These are phyloP conservation scores for Gymnarchus niloticus DNA, from an alignment of 2,113 vertebrate species.

Conservation along the genomic window DNA sequence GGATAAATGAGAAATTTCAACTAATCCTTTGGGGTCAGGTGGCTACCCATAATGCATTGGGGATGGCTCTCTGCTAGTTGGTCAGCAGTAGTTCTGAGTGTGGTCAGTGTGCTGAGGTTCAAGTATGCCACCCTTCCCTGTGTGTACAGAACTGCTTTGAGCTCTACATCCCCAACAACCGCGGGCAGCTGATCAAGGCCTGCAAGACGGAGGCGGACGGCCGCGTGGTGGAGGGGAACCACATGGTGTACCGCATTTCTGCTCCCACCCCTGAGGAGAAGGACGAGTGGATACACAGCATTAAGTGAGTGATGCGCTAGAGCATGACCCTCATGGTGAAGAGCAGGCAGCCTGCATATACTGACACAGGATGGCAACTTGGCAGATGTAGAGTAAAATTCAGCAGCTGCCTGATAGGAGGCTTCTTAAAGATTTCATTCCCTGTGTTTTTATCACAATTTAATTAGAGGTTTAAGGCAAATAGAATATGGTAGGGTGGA, in stretches of 20 bases:
- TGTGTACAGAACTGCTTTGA: constrained; percentile 81
- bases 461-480: not conserved
- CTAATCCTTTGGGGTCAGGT: not conserved
- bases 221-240: constrained; percentile 85
- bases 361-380: constrained; percentile 22
- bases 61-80: not conserved
- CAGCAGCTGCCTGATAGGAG: not conserved
- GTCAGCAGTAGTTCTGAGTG: not conserved
- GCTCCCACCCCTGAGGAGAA: constrained; percentile 90
- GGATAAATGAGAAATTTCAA: not conserved
- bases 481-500: not conserved
- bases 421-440: not conserved
- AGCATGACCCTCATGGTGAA: no score
- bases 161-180: constrained; percentile 88
- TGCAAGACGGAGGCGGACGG: constrained; percentile 89
- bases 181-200: constrained; percentile 86
- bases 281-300: constrained; percentile 91
- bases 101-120: not conserved
- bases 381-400: not conserved
- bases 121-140: not conserved
- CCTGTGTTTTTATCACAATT: no score
- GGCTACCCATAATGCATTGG: not conserved
- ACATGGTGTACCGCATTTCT: constrained; percentile 87
- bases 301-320: constrained; percentile 76
- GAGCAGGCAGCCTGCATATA: no score